Base-by-base conservation (phyloP, 2,888 invertebrate species). In the Phrixothrix hirtus region DNA sequence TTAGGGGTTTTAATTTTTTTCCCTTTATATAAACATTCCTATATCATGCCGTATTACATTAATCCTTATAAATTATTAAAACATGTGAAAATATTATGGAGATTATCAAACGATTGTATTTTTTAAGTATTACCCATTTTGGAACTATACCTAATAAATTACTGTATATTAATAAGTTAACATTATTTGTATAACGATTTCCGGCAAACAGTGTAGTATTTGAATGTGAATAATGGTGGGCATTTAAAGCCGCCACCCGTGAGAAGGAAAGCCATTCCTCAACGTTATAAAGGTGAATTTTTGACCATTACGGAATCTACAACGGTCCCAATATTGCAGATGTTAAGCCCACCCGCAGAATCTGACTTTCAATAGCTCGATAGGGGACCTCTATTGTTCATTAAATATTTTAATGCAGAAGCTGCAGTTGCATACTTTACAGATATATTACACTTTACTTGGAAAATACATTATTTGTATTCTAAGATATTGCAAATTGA, bases 41-140 rank as follows among this genome's bases (percentile, higher is more conserved):
- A 38, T 46, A 35, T 45, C 50, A 39, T 36, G 15, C 14, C 17
- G 42, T 10, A 46, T 41, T 46, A 46, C 39, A 29, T 30, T 52
- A 52, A 42, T 53, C 53, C 35, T 48, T 34, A 53, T 53, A 53
- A 48, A 53, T 53, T 43, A 44, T 37, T 31, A 37, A 43, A 53
- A 43, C 47, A 48, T 43, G 41, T 48, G 48, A 46, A 53, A 48
- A 53, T 48, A 53, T 52, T 46, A 41, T 45, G 15, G 35, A 39
- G 45, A 39, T 45, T 51, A 45, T 38, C 16, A 30, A 43, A 44
- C 32, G 35, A 42, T 30, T 43, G 26, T 21, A 21, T 13, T 11
- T 49, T 42, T 35, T 49, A 21, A n/a, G n/a, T n/a, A n/a, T n/a
- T n/a, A n/a, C n/a, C n/a, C n/a, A n/a, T n/a, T n/a, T n/a, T n/a